phyloP scores from a whole-genome alignment of 35 echinoderm and acorn worm genomes.

The Hemicentrotus pulcherrimus region DNA sequence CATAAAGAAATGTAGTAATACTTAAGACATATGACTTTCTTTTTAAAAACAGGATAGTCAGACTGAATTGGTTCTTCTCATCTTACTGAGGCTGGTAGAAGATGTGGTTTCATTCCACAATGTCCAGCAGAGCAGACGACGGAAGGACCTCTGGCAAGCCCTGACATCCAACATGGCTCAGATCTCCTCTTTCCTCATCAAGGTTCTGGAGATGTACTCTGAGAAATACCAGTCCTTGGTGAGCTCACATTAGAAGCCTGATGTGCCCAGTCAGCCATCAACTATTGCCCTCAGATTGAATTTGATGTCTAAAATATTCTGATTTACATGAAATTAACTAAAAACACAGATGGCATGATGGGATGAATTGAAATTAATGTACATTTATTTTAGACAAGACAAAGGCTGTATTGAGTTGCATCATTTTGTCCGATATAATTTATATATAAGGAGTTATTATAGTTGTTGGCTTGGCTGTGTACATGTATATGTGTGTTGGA shows the following conservation, averaged over 20 bases:
- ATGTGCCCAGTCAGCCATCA: background rate
- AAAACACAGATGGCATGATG: too few species aligned
- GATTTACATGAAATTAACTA: too few species aligned
- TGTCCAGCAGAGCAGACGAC: conserved; percentile 57
- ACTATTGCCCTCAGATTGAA: too few species aligned
- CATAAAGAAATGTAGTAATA: too few species aligned
- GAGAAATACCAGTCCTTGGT: conserved; percentile 69
- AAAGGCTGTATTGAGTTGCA: too few species aligned
- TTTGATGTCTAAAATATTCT: too few species aligned
- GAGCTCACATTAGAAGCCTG: background rate
- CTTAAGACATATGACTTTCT: background rate
- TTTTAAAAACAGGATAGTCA: conserved; percentile 68
- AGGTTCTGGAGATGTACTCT: conserved; percentile 65
- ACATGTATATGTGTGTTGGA: too few species aligned
- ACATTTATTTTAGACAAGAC: too few species aligned
- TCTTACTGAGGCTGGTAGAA: conserved; percentile 85
- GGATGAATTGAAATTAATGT: too few species aligned
- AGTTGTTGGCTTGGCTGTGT: too few species aligned
- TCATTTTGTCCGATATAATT: too few species aligned
- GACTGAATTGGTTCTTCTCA: conserved; percentile 86
- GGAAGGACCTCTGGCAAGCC: conserved; percentile 75
- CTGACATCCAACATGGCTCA: conserved; percentile 74
- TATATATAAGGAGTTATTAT: too few species aligned
- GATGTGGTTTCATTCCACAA: conserved; percentile 87
- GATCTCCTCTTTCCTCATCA: conserved; percentile 70